These are phyloP conservation scores for Ceraclea dissimilis DNA, from an alignment of 2,888 invertebrate genomes.

Conservation along the genomic window DNA sequence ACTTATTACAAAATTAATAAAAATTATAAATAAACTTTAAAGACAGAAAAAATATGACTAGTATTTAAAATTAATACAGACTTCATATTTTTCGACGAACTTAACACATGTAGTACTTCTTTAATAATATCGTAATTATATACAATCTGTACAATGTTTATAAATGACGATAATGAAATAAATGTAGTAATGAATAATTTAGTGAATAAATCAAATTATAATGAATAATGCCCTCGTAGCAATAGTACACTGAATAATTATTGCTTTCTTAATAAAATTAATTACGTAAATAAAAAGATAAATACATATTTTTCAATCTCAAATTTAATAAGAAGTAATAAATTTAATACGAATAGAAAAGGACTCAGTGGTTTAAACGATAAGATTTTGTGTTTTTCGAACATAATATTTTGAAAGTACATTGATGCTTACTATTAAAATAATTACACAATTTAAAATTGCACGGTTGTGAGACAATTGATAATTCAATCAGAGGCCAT, in stretches of 20 bases:
- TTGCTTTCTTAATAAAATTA: neutral
- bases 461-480: too few species aligned
- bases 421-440: too few species aligned
- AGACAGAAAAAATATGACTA: neutral
- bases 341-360: too few species aligned
- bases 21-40: neutral
- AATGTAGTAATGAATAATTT: neutral
- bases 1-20: neutral
- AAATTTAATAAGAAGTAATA: too few species aligned
- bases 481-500: too few species aligned
- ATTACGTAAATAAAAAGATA: too few species aligned
- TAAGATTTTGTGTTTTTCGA: too few species aligned
- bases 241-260: neutral
- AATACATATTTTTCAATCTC: too few species aligned
- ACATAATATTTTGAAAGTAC: too few species aligned
- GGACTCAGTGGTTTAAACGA: too few species aligned
- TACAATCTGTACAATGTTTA: neutral
- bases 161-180: neutral
- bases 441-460: too few species aligned
- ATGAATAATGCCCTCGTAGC: neutral
- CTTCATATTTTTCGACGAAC: neutral
- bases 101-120: neutral
- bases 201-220: neutral
- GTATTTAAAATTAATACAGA: slow-evolving; percentile 1
- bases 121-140: neutral